Evolutionary conservation across 92 coral and sea anemone genomes (phyloP), one percentile per base, ranked within the genome.

Genomic region (Parazoanthus swiftii): DNA sequence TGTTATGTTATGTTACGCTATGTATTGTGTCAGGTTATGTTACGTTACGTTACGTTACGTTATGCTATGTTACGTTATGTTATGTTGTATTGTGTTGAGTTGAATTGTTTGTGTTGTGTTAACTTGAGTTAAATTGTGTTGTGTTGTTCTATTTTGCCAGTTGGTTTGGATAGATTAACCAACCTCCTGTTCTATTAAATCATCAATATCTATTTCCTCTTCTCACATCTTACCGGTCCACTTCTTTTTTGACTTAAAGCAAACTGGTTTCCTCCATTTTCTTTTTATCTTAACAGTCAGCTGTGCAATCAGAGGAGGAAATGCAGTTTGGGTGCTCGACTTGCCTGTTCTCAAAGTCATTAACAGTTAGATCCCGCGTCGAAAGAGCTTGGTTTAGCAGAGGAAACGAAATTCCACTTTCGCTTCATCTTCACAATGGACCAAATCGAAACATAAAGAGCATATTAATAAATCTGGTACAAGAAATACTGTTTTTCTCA

Each of bases 301-400:
- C 77, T 70, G 87, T 84, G 44, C 43, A 68, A 16, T 84, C 87
- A 5, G 54, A 84, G 67, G 79, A 84, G 66, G 79, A 84, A 51
- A 15, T 84, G 77, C 77, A 33, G 36, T 46, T 71, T 39, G 87
- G 87, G 18, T 84, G 87, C 18, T 71, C 42, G 33, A 43, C 6
- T 16, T 83, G 87, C 37, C 44, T 84, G 77, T 7, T 44, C 7
- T 35, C 77, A 16, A 84, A 84, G 26, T 25, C 44, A 20, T 71
- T 84, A 36, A 68, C 36, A 74, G 87, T 71, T 21, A 84, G 44
- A 71, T 46, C 66, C 23, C 50, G 74, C 13, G 77, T 84, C 5
- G 44, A 48, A 39, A 84, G 26, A 84, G 66, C 87, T 6, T 84
- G 87, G 79, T 84, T 84, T 46, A 44, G 56, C 65, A 51, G 78